Percentiles rank a stretch among this genome's conserved stretches.
Conservation (phyloP, 1,140 invertebrate genomes). For the Drosophila littoralis region DNA sequence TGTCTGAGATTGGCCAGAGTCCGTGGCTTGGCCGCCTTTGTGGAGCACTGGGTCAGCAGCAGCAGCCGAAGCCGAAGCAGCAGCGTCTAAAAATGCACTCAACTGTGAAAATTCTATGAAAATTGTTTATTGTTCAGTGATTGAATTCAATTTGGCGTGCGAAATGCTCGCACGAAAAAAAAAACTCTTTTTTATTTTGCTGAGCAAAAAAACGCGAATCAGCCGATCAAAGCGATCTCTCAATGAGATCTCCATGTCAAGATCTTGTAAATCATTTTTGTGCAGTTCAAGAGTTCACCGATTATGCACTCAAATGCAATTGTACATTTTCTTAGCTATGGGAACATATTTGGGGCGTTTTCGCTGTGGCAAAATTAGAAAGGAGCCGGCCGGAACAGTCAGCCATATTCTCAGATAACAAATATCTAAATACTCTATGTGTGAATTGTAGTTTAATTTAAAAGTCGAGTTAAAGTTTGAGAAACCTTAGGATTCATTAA, state of each 20-base stretch:
- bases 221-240: constrained; percentile 24
- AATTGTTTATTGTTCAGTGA: constrained; percentile 74
- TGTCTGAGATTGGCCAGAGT: constrained; percentile 34
- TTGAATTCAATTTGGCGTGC: constrained; percentile 75
- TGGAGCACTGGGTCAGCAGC: constrained; percentile 45
- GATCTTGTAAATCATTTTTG: constrained; percentile 21
- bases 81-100: constrained; percentile 32
- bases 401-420: too few species aligned
- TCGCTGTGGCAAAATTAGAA: too few species aligned
- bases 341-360: too few species aligned
- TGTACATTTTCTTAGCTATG: too few species aligned
- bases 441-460: too few species aligned
- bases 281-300: constrained; percentile 67
- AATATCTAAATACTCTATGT: too few species aligned
- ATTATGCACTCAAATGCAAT: not conserved
- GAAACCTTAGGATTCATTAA: too few species aligned
- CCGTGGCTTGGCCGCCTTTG: constrained; percentile 8
- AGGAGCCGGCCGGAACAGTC: too few species aligned
- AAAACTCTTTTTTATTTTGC: constrained; percentile 9
- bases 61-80: constrained; percentile 36
- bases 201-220: not conserved
- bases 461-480: too few species aligned
- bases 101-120: constrained; percentile 74
- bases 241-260: constrained; percentile 27
- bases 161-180: constrained; percentile 22